A percentile compares a stretch with the other conserved stretches of the same genome.
Evolutionary conservation across 1,140 invertebrate genomes (phyloP).

Genomic region (Hypothenemus hampei): DNA sequence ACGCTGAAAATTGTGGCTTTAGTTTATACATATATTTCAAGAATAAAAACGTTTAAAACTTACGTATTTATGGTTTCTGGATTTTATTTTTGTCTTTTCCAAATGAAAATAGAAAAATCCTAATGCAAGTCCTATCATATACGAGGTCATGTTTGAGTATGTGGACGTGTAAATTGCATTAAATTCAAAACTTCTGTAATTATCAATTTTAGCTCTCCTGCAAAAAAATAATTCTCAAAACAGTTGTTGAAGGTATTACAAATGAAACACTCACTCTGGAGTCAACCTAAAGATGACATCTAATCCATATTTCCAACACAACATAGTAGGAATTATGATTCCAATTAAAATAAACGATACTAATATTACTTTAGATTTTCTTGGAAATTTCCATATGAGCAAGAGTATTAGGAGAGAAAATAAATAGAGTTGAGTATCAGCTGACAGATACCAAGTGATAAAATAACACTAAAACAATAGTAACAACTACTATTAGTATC

Average conservation of each 20-base stretch:
- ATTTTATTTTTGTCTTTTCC: constrained; percentile 10
- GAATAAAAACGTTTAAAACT: constrained; percentile 3
- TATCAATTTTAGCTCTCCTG: constrained; percentile 30
- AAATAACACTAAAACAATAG: constrained; percentile 30
- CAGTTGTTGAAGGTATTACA: neutral
- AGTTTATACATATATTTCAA: no score
- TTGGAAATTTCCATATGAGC: constrained; percentile 25
- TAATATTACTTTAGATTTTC: constrained; percentile 7
- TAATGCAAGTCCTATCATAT: constrained; percentile 30
- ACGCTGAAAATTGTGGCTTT: neutral
- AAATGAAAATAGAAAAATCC: constrained; percentile 26
- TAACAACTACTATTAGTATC: neutral
- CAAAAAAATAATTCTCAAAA: neutral
- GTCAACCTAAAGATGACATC: constrained; percentile 28
- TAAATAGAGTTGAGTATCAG: constrained; percentile 33
- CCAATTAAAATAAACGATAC: constrained; percentile 13
- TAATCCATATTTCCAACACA: constrained; percentile 23
- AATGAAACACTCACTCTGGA: constrained; percentile 28
- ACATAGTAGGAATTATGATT: constrained; percentile 20
- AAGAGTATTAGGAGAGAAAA: constrained; percentile 27
- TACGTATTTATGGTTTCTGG: constrained; percentile 14
- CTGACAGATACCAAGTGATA: constrained; percentile 32
- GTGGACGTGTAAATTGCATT: constrained; percentile 27
- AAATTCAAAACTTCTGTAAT: constrained; percentile 27
- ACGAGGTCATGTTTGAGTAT: constrained; percentile 29